Conservation (phyloP, 1,140 invertebrate genomes). For the Polypedilum vanderplanki region DNA sequence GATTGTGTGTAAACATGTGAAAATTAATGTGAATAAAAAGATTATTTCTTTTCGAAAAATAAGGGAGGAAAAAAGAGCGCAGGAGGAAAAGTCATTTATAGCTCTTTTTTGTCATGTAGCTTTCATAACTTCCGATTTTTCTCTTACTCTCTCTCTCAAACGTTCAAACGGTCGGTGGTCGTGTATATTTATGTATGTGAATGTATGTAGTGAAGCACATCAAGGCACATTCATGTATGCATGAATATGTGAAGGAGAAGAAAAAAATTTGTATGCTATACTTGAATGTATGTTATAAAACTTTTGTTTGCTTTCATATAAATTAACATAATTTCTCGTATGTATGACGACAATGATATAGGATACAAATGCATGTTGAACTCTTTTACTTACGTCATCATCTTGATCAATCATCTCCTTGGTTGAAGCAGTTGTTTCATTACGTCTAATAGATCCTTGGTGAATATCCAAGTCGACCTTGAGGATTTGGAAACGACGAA, state of each 20-base stretch:
- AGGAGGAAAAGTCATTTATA: not conserved
- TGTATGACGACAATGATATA: not conserved
- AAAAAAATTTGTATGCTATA: not conserved
- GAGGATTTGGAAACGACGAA: slow-evolving; percentile 74
- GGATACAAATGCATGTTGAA: not conserved
- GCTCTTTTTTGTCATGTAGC: slow-evolving; percentile 23
- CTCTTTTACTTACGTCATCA: slow-evolving; percentile 65
- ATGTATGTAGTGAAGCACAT: not conserved
- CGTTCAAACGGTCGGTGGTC: too few relatives aligned
- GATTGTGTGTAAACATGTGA: not conserved
- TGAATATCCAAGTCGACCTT: slow-evolving; percentile 78
- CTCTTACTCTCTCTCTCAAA: too few relatives aligned
- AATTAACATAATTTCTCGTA: too few relatives aligned
- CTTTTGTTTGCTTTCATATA: too few relatives aligned
- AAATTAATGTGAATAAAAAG: not conserved
- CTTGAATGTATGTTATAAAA: slow-evolving; percentile 1
- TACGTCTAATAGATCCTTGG: slow-evolving; percentile 77
- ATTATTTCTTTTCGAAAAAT: not conserved
- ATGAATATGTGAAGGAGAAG: not conserved
- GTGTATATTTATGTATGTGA: slow-evolving; percentile 22
- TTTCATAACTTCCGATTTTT: slow-evolving; percentile 32
- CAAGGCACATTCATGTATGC: not conserved
- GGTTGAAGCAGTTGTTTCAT: slow-evolving; percentile 84
- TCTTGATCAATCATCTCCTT: slow-evolving; percentile 83
- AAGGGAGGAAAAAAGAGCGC: not conserved